phyloP scores from a whole-genome alignment of 2,888 invertebrate species.

The Tillus elongatus region DNA sequence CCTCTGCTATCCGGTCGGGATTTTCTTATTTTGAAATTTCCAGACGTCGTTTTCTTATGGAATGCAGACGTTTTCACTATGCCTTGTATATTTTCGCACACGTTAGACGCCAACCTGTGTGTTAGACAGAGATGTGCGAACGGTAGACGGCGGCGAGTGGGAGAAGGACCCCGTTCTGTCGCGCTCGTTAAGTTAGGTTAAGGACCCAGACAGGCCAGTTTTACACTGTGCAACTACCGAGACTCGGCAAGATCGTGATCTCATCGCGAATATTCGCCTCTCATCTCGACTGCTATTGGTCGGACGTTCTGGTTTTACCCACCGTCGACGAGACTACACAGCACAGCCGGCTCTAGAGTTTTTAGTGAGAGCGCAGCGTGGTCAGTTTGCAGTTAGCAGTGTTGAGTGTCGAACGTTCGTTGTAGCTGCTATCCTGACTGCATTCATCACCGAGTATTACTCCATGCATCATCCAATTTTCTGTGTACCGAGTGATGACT shows the following conservation, averaged over 20 bases:
- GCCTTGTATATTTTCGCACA: constrained; percentile 26
- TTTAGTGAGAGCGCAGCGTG: constrained; percentile 31
- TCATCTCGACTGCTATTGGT: constrained; percentile 19
- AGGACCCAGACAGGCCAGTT: constrained; percentile 44
- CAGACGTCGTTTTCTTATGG: constrained; percentile 17
- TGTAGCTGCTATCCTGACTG: constrained; percentile 4
- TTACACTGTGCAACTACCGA: constrained; percentile 32
- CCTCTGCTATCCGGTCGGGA: constrained; percentile 1
- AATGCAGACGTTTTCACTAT: constrained; percentile 30
- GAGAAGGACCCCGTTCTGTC: constrained; percentile 24
- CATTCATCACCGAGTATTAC: too few species aligned
- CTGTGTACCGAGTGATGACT: too few species aligned
- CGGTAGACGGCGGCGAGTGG: constrained; percentile 21
- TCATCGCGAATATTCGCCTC: too few species aligned
- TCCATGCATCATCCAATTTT: too few species aligned
- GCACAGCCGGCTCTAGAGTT: constrained; percentile 29
- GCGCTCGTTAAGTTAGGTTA: constrained; percentile 44
- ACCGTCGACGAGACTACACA: constrained; percentile 18
- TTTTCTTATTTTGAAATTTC: constrained; percentile 10
- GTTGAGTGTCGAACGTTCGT: neutral
- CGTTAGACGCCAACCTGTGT: too few species aligned
- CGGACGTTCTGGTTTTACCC: constrained; percentile 22
- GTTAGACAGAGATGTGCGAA: too few species aligned
- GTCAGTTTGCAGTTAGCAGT: constrained; percentile 30
- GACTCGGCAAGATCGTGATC: constrained; percentile 11